Base-by-base conservation (phyloP, 53 echinoderm and acorn worm genomes). In the Mesocentrotus franciscanus region DNA sequence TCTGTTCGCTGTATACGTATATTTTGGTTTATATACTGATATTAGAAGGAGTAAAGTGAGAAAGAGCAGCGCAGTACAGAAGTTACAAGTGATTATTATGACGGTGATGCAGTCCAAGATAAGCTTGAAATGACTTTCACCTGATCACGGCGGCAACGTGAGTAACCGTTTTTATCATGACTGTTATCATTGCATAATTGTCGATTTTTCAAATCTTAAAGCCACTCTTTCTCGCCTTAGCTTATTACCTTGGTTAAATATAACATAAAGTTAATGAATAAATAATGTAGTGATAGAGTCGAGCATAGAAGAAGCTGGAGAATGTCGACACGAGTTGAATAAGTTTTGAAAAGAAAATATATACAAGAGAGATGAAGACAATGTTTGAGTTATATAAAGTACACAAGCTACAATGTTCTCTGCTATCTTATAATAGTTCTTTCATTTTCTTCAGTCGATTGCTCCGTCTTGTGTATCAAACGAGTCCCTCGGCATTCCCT, bases 381-480 rank as follows among this genome's bases (percentile, higher is more conserved):
- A 81, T 81, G 81, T 81, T 81, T 42, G 22, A 76, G 76, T 76
- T 9, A 12, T 76, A 12, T 12, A 76, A 76, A 81, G 42, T 39
- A 81, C 81, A 81, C 42, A 81, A 81, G 20, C 81, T 42, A 81
- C 81, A 42, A 15, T 42, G 18, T 81, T 81, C 81, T 81, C 17
- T 81, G 36, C 22, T 36, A 8, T 39, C 42, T 81, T 81, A 81
- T 81, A 42, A 81, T 81, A 81, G 36, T 81, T 81, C 81, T 81
- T 81, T 81, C 42, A 39, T 81, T 8, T 81, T 10, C 18, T 33
- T 18, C 33, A 27, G 81, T 81, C 81, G 81, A 81, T 81, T 81
- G 22, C 42, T 15, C 42, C 36, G 36, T 81, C 81, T 81, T 81
- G 81, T 81, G 42, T 90, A 29, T 59, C 90, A 10, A 93, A 93